phyloP scores from a whole-genome alignment of 2,113 vertebrate species.

The Trematomus loennbergii region DNA sequence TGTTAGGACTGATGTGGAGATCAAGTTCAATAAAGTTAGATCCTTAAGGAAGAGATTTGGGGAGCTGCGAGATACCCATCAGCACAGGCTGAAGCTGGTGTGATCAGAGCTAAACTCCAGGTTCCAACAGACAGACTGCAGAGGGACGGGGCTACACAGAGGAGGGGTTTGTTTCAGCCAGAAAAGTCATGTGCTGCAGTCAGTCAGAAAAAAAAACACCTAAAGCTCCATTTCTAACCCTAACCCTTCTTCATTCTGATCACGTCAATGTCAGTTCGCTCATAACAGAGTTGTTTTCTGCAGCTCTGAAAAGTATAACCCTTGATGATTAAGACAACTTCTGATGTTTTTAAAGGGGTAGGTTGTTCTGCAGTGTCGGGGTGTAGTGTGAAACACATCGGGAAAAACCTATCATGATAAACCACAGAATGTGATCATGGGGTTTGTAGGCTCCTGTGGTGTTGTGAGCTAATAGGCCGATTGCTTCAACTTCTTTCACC shows the following conservation, averaged over 20 bases:
- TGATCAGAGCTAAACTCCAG: not conserved
- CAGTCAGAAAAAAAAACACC: no score
- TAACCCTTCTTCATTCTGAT: not conserved
- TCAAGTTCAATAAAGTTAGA: not conserved
- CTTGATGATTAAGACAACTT: no score
- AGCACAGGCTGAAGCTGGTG: slow-evolving; percentile 3
- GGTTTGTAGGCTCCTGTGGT: not conserved
- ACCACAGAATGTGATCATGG: not conserved
- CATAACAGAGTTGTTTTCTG: not conserved
- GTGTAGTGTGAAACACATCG: not conserved
- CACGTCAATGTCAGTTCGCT: not conserved
- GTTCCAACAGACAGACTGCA: not conserved
- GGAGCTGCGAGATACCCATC: not conserved
- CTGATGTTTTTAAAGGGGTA: not conserved
- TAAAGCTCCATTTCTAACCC: not conserved
- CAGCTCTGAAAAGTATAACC: not conserved
- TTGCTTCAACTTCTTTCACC: not conserved
- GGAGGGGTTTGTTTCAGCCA: not conserved
- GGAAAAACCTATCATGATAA: not conserved
- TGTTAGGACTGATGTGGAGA: not conserved
- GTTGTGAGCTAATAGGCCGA: not conserved
- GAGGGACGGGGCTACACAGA: not conserved
- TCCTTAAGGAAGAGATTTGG: slow-evolving; percentile 1
- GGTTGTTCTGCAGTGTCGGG: not conserved
- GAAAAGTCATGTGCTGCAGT: not conserved